phyloP scores from a whole-genome alignment of 2,888 invertebrate species.

The Conops quadrifasciatus region DNA sequence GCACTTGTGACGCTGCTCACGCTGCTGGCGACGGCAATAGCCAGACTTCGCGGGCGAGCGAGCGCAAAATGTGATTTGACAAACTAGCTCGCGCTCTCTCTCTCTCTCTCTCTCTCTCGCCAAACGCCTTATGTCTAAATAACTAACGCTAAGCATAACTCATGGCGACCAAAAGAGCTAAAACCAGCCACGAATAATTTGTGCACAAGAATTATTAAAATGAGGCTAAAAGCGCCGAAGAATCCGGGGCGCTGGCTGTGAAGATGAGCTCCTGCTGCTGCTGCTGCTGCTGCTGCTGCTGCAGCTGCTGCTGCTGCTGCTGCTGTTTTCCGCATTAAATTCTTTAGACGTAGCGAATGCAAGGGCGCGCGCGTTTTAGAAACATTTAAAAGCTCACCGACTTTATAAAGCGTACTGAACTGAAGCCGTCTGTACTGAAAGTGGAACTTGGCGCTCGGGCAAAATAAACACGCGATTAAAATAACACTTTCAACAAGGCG shows the following conservation, averaged over 20 bases:
- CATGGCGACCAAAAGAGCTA: conserved; percentile 53
- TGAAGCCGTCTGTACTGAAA: neutral
- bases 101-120: neutral
- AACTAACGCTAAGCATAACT: conserved; percentile 57
- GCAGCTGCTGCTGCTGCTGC: neutral
- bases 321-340: neutral
- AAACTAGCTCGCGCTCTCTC: conserved; percentile 19
- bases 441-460: neutral
- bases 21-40: neutral
- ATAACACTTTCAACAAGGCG: conserved; percentile 59
- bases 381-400: conserved; percentile 12
- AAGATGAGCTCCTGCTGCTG: conserved; percentile 16
- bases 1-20: neutral
- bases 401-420: conserved; percentile 17
- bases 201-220: conserved; percentile 51
- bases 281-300: conserved; percentile 30
- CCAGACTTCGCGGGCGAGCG: neutral
- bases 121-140: conserved; percentile 33
- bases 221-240: conserved; percentile 12
- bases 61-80: conserved; percentile 21
- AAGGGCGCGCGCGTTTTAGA: too few species aligned
- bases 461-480: conserved; percentile 60
- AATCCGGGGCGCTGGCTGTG: neutral
- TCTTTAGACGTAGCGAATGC: neutral
- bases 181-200: conserved; percentile 51